Evolutionary conservation across 1,140 invertebrate species (phyloP).

Genomic region (Catajapyx aquilonaris): DNA sequence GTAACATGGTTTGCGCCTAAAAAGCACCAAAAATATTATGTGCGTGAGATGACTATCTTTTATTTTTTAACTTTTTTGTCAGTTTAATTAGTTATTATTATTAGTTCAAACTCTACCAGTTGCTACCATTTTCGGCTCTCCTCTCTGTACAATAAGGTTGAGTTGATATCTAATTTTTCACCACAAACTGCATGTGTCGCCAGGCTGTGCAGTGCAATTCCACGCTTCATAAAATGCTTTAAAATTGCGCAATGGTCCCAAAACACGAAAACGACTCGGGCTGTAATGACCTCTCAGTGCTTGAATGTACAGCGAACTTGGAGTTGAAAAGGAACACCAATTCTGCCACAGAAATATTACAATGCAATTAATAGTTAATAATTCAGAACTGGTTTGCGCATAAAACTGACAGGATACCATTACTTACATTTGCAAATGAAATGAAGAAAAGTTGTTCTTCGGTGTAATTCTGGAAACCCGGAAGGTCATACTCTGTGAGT

Average conservation of each 20-base stretch:
- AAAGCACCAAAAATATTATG: no score
- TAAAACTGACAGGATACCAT: no score
- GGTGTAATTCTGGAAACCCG: conserved; percentile 30
- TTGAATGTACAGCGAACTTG: conserved; percentile 1
- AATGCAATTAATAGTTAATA: no score
- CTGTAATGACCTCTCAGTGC: conserved; percentile 8
- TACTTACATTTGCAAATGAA: conserved; percentile 27
- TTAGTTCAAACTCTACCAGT: no score
- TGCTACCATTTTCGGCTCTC: no score
- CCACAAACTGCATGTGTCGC: conserved; percentile 13
- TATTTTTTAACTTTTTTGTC: no score
- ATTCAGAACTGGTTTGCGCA: not conserved
- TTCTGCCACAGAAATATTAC: not conserved
- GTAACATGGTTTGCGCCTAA: no score
- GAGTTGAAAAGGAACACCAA: conserved; percentile 1
- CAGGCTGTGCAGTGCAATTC: conserved; percentile 13
- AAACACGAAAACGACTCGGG: conserved; percentile 10
- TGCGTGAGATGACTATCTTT: no score
- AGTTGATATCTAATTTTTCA: no score
- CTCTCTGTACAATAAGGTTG: no score
- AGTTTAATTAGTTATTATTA: no score
- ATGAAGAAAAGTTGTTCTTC: conserved; percentile 38
- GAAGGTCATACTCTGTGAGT: conserved; percentile 20
- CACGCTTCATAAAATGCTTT: conserved; percentile 11
- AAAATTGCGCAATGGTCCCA: conserved; percentile 12